Evolutionary conservation across 2,113 vertebrate genomes (phyloP).

Genomic region (Calonectris borealis): DNA sequence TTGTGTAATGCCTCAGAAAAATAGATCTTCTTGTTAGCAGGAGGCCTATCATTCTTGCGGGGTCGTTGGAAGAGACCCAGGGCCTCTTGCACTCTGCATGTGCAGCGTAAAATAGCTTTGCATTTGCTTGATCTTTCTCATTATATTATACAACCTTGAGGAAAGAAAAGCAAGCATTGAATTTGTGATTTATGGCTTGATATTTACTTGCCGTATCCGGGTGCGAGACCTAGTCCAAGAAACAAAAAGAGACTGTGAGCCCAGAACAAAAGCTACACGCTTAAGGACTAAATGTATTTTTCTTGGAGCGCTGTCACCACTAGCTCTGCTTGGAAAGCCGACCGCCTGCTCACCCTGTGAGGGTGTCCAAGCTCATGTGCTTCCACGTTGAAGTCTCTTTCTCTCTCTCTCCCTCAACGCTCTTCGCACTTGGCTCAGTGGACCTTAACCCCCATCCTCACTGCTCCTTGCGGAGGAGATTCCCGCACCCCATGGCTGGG

Average conservation of each 20-base stretch:
- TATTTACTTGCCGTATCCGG: slow-evolving; percentile 61
- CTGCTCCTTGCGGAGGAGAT: slow-evolving; percentile 29
- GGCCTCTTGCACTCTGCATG: slow-evolving; percentile 51
- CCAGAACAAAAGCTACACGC: slow-evolving; percentile 44
- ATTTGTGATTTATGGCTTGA: slow-evolving; percentile 47
- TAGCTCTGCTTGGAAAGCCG: slow-evolving; percentile 40
- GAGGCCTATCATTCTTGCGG: neutral
- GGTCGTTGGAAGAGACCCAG: slow-evolving; percentile 36
- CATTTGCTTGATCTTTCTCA: slow-evolving; percentile 52
- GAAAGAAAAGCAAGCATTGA: slow-evolving; percentile 58
- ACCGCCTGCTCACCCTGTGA: slow-evolving; percentile 4
- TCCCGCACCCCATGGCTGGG: slow-evolving; percentile 18
- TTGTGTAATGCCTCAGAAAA: slow-evolving; percentile 46
- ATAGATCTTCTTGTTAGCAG: slow-evolving; percentile 26
- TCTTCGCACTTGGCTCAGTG: slow-evolving; percentile 5
- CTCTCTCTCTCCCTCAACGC: neutral
- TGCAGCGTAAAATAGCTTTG: slow-evolving; percentile 1
- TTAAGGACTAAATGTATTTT: slow-evolving; percentile 60
- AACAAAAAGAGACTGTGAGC: slow-evolving; percentile 28
- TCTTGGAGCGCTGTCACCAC: slow-evolving; percentile 33
- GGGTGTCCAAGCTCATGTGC: slow-evolving; percentile 23
- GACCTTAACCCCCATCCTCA: slow-evolving; percentile 11
- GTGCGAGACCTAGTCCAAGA: slow-evolving; percentile 59
- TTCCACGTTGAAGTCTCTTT: neutral
- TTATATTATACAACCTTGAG: slow-evolving; percentile 54